These are phyloP conservation scores for Aspidiotus rigidus DNA, from an alignment of 2,888 invertebrate genomes.

Conservation along the genomic window DNA sequence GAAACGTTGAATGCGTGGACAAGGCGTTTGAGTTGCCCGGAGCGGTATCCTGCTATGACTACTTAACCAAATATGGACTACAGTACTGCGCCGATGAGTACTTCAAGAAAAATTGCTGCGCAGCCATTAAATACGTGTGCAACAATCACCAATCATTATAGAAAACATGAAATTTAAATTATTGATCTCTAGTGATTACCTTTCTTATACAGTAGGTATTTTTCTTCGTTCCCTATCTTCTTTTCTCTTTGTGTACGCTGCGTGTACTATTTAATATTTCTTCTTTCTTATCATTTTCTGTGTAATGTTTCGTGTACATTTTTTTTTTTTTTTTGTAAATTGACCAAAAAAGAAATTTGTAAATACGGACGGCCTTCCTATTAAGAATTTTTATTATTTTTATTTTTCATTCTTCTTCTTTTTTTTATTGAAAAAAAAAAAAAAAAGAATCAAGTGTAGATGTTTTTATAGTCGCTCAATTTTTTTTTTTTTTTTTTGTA, in stretches of 20 bases:
- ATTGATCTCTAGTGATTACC: constrained; percentile 29
- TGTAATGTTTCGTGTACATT: constrained; percentile 6
- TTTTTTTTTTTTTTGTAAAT: constrained; percentile 15
- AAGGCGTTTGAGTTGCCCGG: constrained; percentile 39
- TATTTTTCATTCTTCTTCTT: background rate
- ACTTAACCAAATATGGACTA: constrained; percentile 45
- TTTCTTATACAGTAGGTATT: constrained; percentile 11
- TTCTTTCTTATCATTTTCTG: background rate
- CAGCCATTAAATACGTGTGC: constrained; percentile 42
- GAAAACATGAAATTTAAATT: constrained; percentile 21
- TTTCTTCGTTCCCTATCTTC: constrained; percentile 10
- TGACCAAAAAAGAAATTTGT: constrained; percentile 14
- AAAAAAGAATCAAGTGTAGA: background rate
- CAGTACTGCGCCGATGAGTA: constrained; percentile 46
- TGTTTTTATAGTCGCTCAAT: background rate
- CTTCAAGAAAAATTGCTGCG: constrained; percentile 46
- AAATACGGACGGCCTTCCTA: constrained; percentile 23
- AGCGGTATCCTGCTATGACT: constrained; percentile 45
- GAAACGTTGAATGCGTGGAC: constrained; percentile 35
- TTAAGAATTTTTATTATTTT: background rate
- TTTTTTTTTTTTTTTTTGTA: background rate
- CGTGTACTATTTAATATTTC: background rate
- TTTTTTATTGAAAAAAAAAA: background rate
- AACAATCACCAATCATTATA: constrained; percentile 29
- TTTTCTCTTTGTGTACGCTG: constrained; percentile 3